phyloP scores from a whole-genome alignment of 2,113 vertebrate genomes.

The Amphilophus citrinellus region DNA sequence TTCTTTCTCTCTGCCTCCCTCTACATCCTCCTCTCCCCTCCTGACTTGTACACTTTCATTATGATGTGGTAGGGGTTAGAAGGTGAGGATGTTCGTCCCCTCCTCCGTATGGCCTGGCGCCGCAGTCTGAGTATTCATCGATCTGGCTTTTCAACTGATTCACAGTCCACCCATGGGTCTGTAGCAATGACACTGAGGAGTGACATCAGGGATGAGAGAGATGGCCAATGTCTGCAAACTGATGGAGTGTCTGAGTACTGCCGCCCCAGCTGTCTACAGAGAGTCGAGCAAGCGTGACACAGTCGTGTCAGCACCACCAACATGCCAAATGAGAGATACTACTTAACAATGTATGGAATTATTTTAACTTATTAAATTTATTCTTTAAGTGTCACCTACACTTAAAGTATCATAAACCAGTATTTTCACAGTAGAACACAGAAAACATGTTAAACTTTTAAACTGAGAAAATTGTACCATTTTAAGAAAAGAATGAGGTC shows the following conservation, averaged over 20 bases:
- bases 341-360: not conserved
- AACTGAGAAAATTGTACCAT: not conserved
- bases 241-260: conserved; percentile 54
- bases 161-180: conserved; percentile 17
- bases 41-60: conserved; percentile 31
- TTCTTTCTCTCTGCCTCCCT: conserved; percentile 17
- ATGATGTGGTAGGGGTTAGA: conserved; percentile 44
- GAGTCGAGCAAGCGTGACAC: conserved; percentile 6
- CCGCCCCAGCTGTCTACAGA: conserved; percentile 4
- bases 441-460: not conserved
- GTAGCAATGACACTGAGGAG: conserved; percentile 38
- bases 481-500: not conserved
- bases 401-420: not conserved
- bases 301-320: not conserved
- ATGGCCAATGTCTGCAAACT: conserved; percentile 39
- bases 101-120: not conserved
- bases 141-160: conserved; percentile 38
- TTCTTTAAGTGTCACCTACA: not conserved
- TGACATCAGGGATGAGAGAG: conserved; percentile 38
- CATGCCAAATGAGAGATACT: not conserved
- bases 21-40: not conserved
- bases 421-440: not conserved
- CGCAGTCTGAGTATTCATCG: conserved; percentile 22
- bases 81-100: conserved; percentile 36
- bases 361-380: not conserved